Evolutionary conservation across 2,797 vertebrate genomes (phyloP), one percentile per base, ranked within the genome.

Genomic region (Fringilla coelebs): DNA sequence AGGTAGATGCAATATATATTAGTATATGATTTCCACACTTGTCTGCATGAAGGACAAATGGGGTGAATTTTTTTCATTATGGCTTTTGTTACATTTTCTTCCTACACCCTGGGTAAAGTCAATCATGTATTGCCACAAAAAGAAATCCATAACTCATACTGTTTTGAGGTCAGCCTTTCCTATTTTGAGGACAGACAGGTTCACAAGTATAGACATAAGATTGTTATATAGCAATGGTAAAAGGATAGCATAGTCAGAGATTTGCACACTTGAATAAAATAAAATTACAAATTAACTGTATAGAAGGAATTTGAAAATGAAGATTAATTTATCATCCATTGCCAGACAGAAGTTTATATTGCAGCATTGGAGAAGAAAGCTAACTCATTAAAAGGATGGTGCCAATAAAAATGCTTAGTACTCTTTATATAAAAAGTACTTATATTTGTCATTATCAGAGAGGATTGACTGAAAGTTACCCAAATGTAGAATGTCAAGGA

Each of bases 301-400:
- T 63, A 96, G 88, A 96, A 90, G 51, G 67, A 95, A 96, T 95
- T 89, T 96, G 81, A 97, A 96, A 96, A 97, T 49, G 26, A 96
- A 74, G 49, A 93, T 88, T 95, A 91, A 96, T 97, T 96, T 93
- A 88, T 96, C 71, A 96, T 89, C 66, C 89, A 85, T 78, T 96
- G 63, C 80, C 83, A 97, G 96, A 96, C 58, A 94, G 93, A 55
- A 95, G 83, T 93, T 96, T 92, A 55, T 74, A 85, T 5, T 54
- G 29, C 51, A 92, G 55, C 57, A 15, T 55, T 95, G 87, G 75
- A 96, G 80, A 93, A 90, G 90, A 91, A 88, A 89, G 72, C 72
- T 96, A 96, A 96, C 72, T 94, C 72, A 43, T 58, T 41, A 96
- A 96, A 97, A 82, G 45, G 49, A 63, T 49, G 81, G 55, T 89